These are phyloP conservation scores for Andrena praecox DNA, from an alignment of 2,888 invertebrate species.

Conservation along the genomic window DNA sequence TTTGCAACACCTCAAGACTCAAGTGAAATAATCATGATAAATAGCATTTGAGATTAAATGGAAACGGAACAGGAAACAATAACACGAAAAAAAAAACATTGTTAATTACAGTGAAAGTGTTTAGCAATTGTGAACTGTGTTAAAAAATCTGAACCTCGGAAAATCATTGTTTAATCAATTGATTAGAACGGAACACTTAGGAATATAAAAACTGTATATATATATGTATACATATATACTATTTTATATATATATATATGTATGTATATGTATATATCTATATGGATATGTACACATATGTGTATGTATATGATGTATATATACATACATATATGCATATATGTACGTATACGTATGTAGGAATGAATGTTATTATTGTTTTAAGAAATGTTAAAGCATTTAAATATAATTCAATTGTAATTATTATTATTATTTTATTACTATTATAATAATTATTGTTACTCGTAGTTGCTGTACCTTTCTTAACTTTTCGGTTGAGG, in stretches of 20 bases:
- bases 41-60: constrained; percentile 12
- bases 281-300: constrained; percentile 27
- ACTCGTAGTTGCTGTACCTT: constrained; percentile 33
- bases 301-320: constrained; percentile 31
- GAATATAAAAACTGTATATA: constrained; percentile 30
- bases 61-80: constrained; percentile 27
- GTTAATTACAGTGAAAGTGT: constrained; percentile 62
- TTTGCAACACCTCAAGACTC: constrained; percentile 96
- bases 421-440: constrained; percentile 63
- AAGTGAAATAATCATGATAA: constrained; percentile 90
- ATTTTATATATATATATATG: constrained; percentile 10
- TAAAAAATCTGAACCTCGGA: constrained; percentile 48
- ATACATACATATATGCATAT: constrained; percentile 45
- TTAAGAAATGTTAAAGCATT: constrained; percentile 72
- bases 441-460: constrained; percentile 54
- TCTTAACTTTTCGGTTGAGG: not conserved
- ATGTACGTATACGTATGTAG: constrained; percentile 59
- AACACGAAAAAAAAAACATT: constrained; percentile 36
- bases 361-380: constrained; percentile 71
- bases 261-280: constrained; percentile 13
- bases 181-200: constrained; percentile 50
- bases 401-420: constrained; percentile 70
- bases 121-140: constrained; percentile 57
- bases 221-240: constrained; percentile 9
- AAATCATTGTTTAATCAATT: constrained; percentile 51